phyloP scores from a whole-genome alignment of 2,113 vertebrate species.

The Pseudopodoces humilis region DNA sequence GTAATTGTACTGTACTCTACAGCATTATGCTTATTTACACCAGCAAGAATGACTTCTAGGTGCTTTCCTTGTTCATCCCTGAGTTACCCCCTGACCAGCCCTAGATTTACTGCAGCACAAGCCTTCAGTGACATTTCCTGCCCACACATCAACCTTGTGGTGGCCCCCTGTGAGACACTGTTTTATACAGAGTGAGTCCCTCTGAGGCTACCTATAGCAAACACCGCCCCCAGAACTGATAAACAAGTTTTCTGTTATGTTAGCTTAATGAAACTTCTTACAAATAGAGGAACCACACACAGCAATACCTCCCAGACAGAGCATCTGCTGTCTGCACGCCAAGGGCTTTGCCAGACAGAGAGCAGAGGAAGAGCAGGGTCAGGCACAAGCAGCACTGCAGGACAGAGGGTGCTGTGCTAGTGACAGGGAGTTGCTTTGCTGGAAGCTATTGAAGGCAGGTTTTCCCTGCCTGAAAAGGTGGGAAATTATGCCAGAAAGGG shows the following conservation, averaged over 20 bases:
- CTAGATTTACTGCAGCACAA: background rate
- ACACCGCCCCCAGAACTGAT: background rate
- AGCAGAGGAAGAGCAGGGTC: background rate
- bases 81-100: background rate
- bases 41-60: background rate
- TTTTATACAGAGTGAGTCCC: background rate
- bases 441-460: background rate
- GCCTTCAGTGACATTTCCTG: background rate
- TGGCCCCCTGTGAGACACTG: background rate
- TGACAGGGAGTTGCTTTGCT: background rate
- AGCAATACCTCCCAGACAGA: slow-evolving; percentile 16
- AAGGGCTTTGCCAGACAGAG: background rate
- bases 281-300: slow-evolving; percentile 23
- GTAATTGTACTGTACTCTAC: background rate
- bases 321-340: background rate
- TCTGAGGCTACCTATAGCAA: slow-evolving; percentile 9
- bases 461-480: background rate
- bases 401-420: background rate
- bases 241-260: slow-evolving; percentile 23
- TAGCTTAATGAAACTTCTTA: background rate
- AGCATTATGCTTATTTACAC: background rate
- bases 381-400: background rate
- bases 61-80: background rate
- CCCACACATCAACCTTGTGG: background rate
- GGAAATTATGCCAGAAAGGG: background rate